A percentile compares a stretch with the other conserved stretches of the same genome.
These are phyloP conservation scores for Egretta garzetta DNA, from an alignment of 2,113 vertebrate species.

Conservation along the genomic window DNA sequence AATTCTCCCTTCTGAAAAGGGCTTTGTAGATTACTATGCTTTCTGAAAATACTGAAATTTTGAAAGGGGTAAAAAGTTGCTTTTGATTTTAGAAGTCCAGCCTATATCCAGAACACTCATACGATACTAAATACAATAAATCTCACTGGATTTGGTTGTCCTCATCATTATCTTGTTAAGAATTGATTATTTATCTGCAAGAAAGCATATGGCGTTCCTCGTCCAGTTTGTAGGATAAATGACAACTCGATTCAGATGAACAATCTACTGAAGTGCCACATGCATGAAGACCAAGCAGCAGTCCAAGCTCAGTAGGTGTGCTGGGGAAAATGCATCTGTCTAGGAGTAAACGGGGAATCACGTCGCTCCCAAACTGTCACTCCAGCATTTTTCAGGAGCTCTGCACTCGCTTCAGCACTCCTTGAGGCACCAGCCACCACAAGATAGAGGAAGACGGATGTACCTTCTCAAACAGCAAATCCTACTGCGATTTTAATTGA, in stretches of 20 bases:
- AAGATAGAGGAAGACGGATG: neutral
- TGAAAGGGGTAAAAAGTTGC: neutral
- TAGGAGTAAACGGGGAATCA: neutral
- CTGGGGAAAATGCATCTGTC: neutral
- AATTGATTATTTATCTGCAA: neutral
- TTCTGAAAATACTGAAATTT: neutral
- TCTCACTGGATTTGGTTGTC: too few relatives aligned
- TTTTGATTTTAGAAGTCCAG: neutral
- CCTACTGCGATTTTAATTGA: conserved; percentile 11
- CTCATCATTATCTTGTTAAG: neutral
- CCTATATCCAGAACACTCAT: neutral
- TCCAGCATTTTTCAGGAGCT: neutral
- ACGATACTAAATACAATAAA: neutral
- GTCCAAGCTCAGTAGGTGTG: neutral
- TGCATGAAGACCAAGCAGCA: neutral
- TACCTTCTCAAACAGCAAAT: neutral
- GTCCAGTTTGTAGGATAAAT: neutral
- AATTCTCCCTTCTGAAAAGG: neutral
- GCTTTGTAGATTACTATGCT: neutral
- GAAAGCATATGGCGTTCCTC: neutral
- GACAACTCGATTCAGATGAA: accelerated
- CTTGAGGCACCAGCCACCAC: neutral
- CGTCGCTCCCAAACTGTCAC: neutral
- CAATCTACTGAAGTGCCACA: accelerated
- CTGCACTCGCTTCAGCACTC: neutral